Base-by-base conservation (phyloP, 2,113 vertebrate genomes). In the Zapus hudsonius region DNA sequence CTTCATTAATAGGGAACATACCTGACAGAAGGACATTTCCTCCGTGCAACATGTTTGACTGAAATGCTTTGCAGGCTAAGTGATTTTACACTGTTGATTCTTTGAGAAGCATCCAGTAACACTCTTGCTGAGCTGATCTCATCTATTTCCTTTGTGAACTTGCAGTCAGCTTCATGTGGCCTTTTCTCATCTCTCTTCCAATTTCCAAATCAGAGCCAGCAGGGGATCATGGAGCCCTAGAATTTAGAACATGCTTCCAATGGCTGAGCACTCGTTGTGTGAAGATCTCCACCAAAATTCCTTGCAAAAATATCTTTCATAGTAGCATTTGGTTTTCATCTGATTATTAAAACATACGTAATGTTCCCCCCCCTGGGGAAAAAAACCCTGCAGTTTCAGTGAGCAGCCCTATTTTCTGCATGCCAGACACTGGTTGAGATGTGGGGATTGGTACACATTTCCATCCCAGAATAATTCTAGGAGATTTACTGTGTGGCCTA, bases 91-190 rank as follows among this genome's bases (percentile, higher is more conserved):
- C 42, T 31, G 12, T 47, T 55, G 36, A 61, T 80, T 79, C 84
- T 88, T 75, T 91, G 89, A 90, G 92, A 93, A 93, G 40, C 25
- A 52, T 91, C 81, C 59, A 70, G 29, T 74, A 57, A 89, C 84
- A 89, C 15, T 40, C 83, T 16, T 44, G 72, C 87, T 69, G 63
- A 72, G 36, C 66, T 31, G 59, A 25, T 67, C 17, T 72, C 44
- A 76, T 29, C 64, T 66, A 76, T 89, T 84, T 95, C 93, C 89
- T 89, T 87, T 91, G 36, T 91, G 93, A 92, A 73, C 67, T 74
- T 73, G 22, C 83, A 33, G 42, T 17, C 25, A n/a, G 61, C 63
- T 89, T 59, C 31, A 25, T 69, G 72, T 81, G 69, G 29, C 57
- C 70, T 89, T 89, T 92, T 91, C 52, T 86, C 23, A 69, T 67